Percentiles rank a stretch among this genome's conserved stretches.
Evolutionary conservation across 2,888 invertebrate species (phyloP).

Genomic region (Eustalomyia histrio): DNA sequence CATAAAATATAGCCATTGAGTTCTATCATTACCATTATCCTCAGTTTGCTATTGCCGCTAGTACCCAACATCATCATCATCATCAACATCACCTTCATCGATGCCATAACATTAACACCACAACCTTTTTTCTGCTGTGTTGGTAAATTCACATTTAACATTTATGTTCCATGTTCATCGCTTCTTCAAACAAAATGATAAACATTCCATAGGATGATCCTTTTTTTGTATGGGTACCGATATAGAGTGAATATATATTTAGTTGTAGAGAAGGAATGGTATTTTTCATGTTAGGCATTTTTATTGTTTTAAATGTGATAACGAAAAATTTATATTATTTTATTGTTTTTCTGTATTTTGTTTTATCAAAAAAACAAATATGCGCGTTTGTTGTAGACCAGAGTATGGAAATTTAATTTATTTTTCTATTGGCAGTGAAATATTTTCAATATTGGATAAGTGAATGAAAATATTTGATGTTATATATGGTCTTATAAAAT

Average conservation of each 20-base stretch:
- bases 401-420: slow-evolving; percentile 44
- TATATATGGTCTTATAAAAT: background rate
- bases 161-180: background rate
- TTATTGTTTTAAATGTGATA: slow-evolving; percentile 57
- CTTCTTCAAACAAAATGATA: slow-evolving; percentile 1
- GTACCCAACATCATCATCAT: background rate
- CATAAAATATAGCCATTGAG: slow-evolving; percentile 62
- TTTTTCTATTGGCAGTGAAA: background rate
- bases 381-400: slow-evolving; percentile 14
- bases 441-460: background rate
- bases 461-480: slow-evolving; percentile 25
- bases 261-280: background rate
- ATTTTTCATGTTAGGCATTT: slow-evolving; percentile 59
- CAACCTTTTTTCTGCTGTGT: slow-evolving; percentile 28
- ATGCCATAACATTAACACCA: slow-evolving; percentile 22
- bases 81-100: no score
- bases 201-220: slow-evolving; percentile 47
- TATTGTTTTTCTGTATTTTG: slow-evolving; percentile 17
- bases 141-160: slow-evolving; percentile 1
- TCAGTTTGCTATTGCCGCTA: background rate
- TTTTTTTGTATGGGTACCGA: background rate
- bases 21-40: slow-evolving; percentile 53
- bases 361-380: background rate
- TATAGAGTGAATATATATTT: no score
- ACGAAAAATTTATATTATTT: slow-evolving; percentile 61